phyloP scores from a whole-genome alignment of 2,113 vertebrate genomes.

The Dinomys branickii region DNA sequence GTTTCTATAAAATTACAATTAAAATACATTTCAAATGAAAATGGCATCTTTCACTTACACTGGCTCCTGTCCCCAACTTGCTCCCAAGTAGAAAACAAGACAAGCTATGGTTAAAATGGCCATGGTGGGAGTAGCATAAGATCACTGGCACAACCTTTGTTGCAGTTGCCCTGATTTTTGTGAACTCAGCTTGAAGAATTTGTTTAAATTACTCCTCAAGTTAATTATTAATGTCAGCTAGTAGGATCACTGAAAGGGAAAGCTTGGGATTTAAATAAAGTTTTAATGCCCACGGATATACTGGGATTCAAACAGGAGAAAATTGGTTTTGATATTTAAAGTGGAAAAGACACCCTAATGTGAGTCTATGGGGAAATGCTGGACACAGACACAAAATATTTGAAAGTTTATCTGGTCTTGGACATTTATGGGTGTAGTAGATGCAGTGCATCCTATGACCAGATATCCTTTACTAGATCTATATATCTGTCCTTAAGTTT shows the following conservation, averaged over 20 bases:
- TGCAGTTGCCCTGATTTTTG: not conserved
- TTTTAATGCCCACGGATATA: not conserved
- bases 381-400: not conserved
- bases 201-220: constrained; percentile 23
- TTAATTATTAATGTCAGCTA: constrained; percentile 60
- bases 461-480: not conserved
- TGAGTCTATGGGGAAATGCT: not conserved
- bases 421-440: not conserved
- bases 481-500: not conserved
- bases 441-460: not conserved
- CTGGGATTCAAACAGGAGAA: not conserved
- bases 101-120: constrained; percentile 5
- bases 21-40: constrained; percentile 11
- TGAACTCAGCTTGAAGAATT: constrained; percentile 43
- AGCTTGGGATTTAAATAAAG: not conserved
- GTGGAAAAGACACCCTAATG: not conserved
- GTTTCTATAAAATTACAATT: constrained; percentile 13
- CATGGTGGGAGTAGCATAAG: not conserved
- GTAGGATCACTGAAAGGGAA: not conserved
- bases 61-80: constrained; percentile 42
- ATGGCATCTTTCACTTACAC: constrained; percentile 11
- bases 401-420: not conserved
- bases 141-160: not conserved
- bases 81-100: constrained; percentile 52
- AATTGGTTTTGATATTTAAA: not conserved